Evolutionary conservation across 2,113 vertebrate genomes (phyloP), one percentile per base, ranked within the genome.

Genomic region (Onychostoma macrolepis): DNA sequence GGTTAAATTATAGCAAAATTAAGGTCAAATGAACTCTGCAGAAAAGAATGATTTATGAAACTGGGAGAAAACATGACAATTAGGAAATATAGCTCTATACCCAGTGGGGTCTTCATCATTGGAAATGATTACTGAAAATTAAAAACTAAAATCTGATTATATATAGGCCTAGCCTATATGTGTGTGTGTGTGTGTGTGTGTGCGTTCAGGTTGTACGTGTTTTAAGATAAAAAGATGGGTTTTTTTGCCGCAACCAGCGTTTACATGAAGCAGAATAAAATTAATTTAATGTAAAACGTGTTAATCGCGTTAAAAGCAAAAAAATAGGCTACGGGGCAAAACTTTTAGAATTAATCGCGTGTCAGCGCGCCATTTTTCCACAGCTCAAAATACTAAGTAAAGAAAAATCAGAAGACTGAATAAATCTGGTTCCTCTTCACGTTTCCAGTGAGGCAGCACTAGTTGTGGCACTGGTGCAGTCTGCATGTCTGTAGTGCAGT

Each of bases 391-490:
- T 72, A n/a, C 38, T 21, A 21, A 9, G 17, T 4, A 2, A 13
- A 71, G 30, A 19, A 67, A 19, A 69, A 69, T 8, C 65, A 19
- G 6, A 33, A 69, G 28, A 74, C 21, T 74, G 38, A 36, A 80
- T 24, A 53, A 10, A n/a, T 56, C 33, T 48, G 28, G 12, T 56
- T 84, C 45, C 30, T 53, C 28, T 13, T 53, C 30, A 48, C 58
- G 50, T 84, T 84, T 72, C 28, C 13, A 38, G 65, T 56, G 77
- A 72, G 26, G 50, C 30, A 48, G 85, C 65, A 72, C 77, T 86
- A 56, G 77, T 15, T 30, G 45, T 74, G 33, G 11, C 76, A 72
- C 85, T 50, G 33, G 75, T 80, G 56, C 38, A 75, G 36, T 24
- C n/a, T 71, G 50, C 74, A 43, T 77, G 74, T 78, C 72, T 85